Percentiles rank a stretch among this genome's conserved stretches.
Evolutionary conservation across 2,113 vertebrate species (phyloP).

Genomic region (Corythornis madagascariensis): DNA sequence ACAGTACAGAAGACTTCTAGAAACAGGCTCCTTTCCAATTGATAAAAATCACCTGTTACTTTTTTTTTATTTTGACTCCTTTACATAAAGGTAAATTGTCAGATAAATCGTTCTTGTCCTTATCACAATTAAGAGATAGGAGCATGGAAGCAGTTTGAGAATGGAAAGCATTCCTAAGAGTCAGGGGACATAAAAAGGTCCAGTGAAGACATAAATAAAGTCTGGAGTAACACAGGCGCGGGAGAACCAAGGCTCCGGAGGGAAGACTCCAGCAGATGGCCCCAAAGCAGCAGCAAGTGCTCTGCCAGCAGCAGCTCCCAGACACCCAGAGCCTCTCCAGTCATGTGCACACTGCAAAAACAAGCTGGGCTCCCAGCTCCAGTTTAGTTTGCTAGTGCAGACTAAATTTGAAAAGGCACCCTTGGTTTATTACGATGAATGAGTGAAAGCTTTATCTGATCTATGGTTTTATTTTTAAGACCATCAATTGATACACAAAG

Average conservation of each 20-base stretch:
- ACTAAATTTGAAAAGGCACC: background rate
- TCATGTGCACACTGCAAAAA: background rate
- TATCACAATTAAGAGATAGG: rapidly evolving
- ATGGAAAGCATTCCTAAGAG: background rate
- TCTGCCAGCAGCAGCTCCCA: background rate
- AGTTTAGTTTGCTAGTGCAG: background rate
- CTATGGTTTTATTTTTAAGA: background rate
- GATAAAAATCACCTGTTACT: background rate
- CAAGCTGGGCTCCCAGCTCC: background rate
- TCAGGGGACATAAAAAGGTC: rapidly evolving
- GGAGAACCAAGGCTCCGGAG: background rate
- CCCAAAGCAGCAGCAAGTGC: background rate
- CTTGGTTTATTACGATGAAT: background rate
- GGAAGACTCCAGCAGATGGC: conserved; percentile 52
- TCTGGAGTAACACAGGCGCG: background rate
- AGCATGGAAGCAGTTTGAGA: background rate
- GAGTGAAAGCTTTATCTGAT: background rate
- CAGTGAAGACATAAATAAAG: background rate
- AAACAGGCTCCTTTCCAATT: background rate
- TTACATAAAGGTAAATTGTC: background rate
- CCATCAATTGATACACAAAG: background rate
- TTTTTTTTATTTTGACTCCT: background rate
- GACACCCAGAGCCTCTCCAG: background rate
- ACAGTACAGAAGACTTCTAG: background rate
- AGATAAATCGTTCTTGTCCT: background rate